Conservation (phyloP, 2,113 vertebrate species). For the Danio rerio region GRCz12tu NC_133190.1:19219501-19220000, state of each 20-base stretch:
- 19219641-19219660: neutral
- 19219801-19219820: neutral
- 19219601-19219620: constrained; percentile 26
- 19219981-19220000: no score
- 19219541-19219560: neutral
- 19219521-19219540: neutral
- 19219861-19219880: no score
- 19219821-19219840: no score
- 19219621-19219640: neutral
- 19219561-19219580: neutral
- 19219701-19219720: no score
- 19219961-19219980: no score
- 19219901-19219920: no score
- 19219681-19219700: no score
- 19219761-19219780: neutral
- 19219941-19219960: no score
- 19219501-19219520: neutral
- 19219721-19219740: neutral
- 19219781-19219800: neutral
- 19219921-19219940: no score
- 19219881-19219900: no score
- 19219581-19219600: constrained; percentile 13
- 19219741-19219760: neutral
- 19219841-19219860: no score
- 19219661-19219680: neutral